Percentiles rank a stretch among this genome's conserved stretches.
Evolutionary conservation across 2,888 invertebrate species (phyloP).

Genomic region (Pristionchus maxplancki): DNA sequence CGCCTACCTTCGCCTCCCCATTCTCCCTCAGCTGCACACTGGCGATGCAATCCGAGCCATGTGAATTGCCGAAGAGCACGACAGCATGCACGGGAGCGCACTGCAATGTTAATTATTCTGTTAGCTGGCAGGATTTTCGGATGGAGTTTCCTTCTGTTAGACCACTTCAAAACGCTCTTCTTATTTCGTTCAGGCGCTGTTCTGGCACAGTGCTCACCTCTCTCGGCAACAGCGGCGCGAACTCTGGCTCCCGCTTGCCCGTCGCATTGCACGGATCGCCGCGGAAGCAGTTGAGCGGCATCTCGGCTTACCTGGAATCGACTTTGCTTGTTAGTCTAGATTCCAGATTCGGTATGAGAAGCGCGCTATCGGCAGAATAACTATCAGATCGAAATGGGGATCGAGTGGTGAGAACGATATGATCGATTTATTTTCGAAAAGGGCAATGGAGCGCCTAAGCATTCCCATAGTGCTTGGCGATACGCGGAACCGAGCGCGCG

Average conservation of each 20-base stretch:
- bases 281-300: slow-evolving; percentile 36
- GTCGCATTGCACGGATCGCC: background rate
- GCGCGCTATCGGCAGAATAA: too few species aligned
- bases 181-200: too few species aligned
- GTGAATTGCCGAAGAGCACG: slow-evolving; percentile 15
- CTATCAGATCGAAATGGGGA: too few species aligned
- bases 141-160: too few species aligned
- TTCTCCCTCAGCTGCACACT: slow-evolving; percentile 18
- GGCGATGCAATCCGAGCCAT: slow-evolving; percentile 12
- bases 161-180: too few species aligned
- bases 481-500: background rate
- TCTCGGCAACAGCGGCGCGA: background rate
- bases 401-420: too few species aligned
- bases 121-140: background rate
- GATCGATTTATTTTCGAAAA: too few species aligned
- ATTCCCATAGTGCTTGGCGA: background rate
- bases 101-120: background rate
- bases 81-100: background rate
- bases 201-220: background rate
- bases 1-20: slow-evolving; percentile 23
- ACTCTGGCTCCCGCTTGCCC: background rate
- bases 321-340: too few species aligned
- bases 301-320: background rate
- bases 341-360: too few species aligned
- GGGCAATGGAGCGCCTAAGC: background rate